phyloP scores from a whole-genome alignment of 2,797 vertebrate genomes.

The Anabacerthia variegaticeps region DNA sequence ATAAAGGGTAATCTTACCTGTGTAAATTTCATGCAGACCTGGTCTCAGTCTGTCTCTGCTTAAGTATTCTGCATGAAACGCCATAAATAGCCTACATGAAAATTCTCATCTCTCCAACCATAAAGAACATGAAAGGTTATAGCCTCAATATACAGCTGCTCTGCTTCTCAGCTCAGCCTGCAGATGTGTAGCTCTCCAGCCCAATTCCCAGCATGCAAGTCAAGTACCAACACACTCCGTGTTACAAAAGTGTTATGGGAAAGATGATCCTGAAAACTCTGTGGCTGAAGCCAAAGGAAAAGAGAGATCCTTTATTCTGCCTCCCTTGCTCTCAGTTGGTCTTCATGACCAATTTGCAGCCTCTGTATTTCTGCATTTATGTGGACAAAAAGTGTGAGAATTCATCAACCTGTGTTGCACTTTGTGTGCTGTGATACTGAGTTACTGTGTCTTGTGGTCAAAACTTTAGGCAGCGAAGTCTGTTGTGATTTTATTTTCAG shows the following conservation, averaged over 20 bases:
- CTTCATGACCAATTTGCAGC: not conserved
- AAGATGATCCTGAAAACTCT: not conserved
- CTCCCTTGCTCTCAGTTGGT: not conserved
- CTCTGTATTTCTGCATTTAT: not conserved
- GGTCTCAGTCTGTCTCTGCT: not conserved
- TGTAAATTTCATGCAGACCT: not conserved
- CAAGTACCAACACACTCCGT: not conserved
- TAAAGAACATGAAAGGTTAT: not conserved
- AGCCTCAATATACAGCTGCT: not conserved
- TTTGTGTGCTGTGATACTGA: not conserved
- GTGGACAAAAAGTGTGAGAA: not conserved
- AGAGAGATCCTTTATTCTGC: not conserved
- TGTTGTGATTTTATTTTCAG: not conserved
- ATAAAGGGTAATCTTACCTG: not conserved
- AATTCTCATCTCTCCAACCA: not conserved
- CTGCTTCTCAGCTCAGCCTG: not conserved
- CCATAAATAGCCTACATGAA: not conserved
- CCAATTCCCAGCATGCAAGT: not conserved
- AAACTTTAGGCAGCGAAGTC: not conserved
- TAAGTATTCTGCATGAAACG: not conserved
- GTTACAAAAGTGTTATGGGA: not conserved
- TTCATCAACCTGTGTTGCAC: not conserved
- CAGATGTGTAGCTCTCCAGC: not conserved
- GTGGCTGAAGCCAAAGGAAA: not conserved
- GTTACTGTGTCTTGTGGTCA: not conserved